A percentile compares a stretch with the other conserved stretches of the same genome.
phyloP scores from a whole-genome alignment of 1,140 invertebrate genomes.

The Drosophila pectinifera region DNA sequence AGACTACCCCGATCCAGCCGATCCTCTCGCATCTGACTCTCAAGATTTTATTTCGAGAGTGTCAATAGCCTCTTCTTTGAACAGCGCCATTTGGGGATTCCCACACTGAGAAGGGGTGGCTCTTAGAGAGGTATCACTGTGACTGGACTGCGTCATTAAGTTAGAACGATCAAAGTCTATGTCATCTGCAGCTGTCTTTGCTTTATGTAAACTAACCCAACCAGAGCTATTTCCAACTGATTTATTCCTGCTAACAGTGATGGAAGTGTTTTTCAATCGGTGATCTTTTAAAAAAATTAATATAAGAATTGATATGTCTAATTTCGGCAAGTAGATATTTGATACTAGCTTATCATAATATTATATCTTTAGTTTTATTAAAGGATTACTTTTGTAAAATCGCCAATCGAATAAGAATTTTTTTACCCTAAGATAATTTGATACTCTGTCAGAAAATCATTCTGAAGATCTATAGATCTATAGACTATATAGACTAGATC shows the following conservation, averaged over 20 bases:
- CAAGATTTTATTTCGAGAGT: not conserved
- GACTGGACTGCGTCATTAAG: conserved; percentile 12
- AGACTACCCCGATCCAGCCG: not conserved
- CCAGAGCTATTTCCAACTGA: conserved; percentile 29
- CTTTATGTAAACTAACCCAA: conserved; percentile 48
- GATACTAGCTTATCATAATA: too few species aligned
- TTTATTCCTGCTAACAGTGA: conserved; percentile 22
- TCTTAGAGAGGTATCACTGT: conserved; percentile 35
- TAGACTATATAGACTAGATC: too few species aligned
- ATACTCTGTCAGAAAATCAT: too few species aligned
- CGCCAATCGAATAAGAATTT: too few species aligned
- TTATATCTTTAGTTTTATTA: too few species aligned
- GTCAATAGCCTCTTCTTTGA: not conserved
- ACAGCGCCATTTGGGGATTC: not conserved
- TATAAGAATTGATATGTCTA: not conserved
- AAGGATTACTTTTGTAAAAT: too few species aligned
- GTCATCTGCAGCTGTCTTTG: conserved; percentile 59
- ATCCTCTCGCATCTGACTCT: too few species aligned
- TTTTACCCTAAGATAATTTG: too few species aligned
- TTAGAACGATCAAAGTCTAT: conserved; percentile 32
- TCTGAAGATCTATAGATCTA: too few species aligned
- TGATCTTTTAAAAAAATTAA: not conserved
- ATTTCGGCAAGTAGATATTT: not conserved
- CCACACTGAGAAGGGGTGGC: conserved; percentile 11
- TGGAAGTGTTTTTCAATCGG: conserved; percentile 3